Base-by-base conservation (phyloP, 2,888 invertebrate genomes). In the Hymenopus coronatus region DNA sequence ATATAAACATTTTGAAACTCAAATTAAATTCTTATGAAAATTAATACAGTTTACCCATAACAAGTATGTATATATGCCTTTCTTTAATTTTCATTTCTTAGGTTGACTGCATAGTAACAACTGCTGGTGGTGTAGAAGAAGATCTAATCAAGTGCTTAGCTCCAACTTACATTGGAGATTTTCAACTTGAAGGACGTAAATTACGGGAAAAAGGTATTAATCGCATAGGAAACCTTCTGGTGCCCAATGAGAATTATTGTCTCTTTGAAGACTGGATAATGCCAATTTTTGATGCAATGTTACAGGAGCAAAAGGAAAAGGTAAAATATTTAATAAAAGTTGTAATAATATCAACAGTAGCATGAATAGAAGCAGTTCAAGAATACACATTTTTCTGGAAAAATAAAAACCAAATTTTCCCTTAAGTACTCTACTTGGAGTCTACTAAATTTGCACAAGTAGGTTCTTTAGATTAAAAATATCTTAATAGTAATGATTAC, bases 241-340 rank as follows among this genome's bases (percentile, higher is more conserved):
- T 99, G 0, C 99, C 99, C 1, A 99, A 99, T 94, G 97, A 98
- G 92, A 99, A 99, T 94, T 99, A 99, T 93, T 99, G 99, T 92
- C 95, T 96, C 91, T 99, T 99, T 94, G 99, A 99, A 93, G 97
- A 98, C 92, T 99, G 99, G 99, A 95, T 99, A 0, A 98, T 97
- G 94, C 99, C 99, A 0, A 94, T 98, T 90, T 94, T 99, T 6
- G 97, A 99, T 92, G 96, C 97, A 93, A 97, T 99, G 97, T 93
- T 99, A 12, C 93, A 95, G 83, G 98, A 99, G 92, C 99, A 99
- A 93, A 95, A 96, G 89, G 94, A 95, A 89, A 95, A 96, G 91
- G 94, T 94, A 91, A 89, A 90, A 85, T 46, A 28, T 83, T 83
- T n/a, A 0, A 83, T 40, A 40, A 12, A 33, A 40, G 40, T 0